A percentile compares a stretch with the other conserved stretches of the same genome.
Evolutionary conservation across 2,888 invertebrate species (phyloP).

Genomic region (Ornithoptera alexandrae): DNA sequence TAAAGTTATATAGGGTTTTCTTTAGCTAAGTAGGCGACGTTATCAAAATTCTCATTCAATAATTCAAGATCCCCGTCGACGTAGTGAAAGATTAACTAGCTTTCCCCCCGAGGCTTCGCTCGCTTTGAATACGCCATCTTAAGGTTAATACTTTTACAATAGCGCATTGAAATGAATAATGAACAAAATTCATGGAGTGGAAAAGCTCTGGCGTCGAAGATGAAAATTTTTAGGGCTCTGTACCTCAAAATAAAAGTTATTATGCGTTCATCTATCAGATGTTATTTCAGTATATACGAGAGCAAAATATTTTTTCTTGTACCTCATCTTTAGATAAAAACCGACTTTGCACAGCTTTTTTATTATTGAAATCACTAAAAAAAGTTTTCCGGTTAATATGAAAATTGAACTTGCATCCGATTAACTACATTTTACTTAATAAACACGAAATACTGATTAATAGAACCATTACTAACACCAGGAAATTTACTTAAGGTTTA

Average conservation of each 20-base stretch:
- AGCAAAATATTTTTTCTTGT: too few relatives aligned
- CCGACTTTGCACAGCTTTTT: too few relatives aligned
- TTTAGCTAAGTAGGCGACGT: constrained; percentile 6
- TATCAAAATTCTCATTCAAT: constrained; percentile 12
- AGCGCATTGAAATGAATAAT: constrained; percentile 28
- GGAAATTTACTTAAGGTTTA: too few relatives aligned
- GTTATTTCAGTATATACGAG: too few relatives aligned
- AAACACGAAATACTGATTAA: too few relatives aligned
- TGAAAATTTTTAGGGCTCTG: constrained; percentile 4
- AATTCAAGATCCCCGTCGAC: constrained; percentile 22
- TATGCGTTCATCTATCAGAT: background rate
- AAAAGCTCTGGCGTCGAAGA: constrained; percentile 12
- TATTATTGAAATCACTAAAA: too few relatives aligned
- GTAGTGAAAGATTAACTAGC: constrained; percentile 28
- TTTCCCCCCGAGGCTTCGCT: constrained; percentile 10
- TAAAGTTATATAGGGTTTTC: background rate
- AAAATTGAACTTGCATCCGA: too few relatives aligned
- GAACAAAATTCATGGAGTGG: constrained; percentile 26
- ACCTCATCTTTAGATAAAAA: too few relatives aligned
- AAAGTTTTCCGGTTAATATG: too few relatives aligned
- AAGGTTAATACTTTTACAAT: constrained; percentile 28
- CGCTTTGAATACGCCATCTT: constrained; percentile 26
- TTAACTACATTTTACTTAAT: too few relatives aligned
- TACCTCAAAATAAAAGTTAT: constrained; percentile 8
- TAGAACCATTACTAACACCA: too few relatives aligned